Evolutionary conservation across 2,113 vertebrate species (phyloP), one percentile per base, ranked within the genome.

Genomic region (Saccopteryx leptura): DNA sequence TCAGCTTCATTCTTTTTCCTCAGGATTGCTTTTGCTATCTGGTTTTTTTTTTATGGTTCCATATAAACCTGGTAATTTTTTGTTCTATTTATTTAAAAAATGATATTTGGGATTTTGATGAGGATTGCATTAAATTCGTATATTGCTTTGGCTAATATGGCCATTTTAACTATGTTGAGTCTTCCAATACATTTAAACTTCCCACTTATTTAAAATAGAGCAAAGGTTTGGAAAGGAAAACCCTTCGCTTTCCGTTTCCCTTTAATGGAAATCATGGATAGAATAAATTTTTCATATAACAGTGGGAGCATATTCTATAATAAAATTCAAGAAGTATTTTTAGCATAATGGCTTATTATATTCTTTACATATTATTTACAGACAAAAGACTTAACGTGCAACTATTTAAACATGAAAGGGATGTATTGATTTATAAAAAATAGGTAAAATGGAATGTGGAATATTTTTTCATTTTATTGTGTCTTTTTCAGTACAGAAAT

Each of bases 261-360:
- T 94, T 86, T 89, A 66, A 72, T 90, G n/a, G 56, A 88, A 92
- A 76, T 31, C n/a, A 78, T 7, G 69, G 61, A 48, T 46, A 81
- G 26, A 84, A 3, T 69, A 12, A 82, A 39, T 94, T 91, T 92
- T 26, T 13, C 19, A 52, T 72, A 14, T 66, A 85, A 76, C 0
- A n/a, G 15, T 54, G 82, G 23, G 39, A 50, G 82, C 9, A 66
- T 21, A 74, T 24, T 71, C 31, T 90, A 19, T 80, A 54, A 71
- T 88, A 69, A 94, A 93, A 60, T 56, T 93, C 56, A 3, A 46
- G 63, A 94, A 91, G 31, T 33, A 82, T 60, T 90, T 61, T 63
- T 79, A 61, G 50, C 13, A 50, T 39, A 48, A 76, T 26, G 11
- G 0, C 80, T 93, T 94, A 87, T 90, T 96, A 39, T 87, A 79